Percentiles rank a stretch among this genome's conserved stretches.
phyloP scores from a whole-genome alignment of 2,113 vertebrate species.

The Alligator sinensis region DNA sequence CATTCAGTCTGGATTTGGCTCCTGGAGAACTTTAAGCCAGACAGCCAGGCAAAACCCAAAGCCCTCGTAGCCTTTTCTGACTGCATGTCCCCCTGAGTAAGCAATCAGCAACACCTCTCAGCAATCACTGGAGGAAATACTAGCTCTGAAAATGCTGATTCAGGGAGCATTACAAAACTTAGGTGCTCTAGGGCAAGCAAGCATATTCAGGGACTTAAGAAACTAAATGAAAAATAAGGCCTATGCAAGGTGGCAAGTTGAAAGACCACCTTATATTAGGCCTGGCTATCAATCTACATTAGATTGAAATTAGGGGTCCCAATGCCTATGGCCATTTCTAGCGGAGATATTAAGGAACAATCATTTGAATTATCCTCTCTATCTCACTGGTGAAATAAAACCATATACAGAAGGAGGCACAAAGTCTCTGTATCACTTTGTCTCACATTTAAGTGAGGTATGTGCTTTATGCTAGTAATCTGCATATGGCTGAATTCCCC shows the following conservation, averaged over 20 bases:
- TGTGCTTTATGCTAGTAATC: neutral
- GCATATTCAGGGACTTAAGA: neutral
- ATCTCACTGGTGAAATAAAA: neutral
- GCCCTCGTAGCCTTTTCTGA: slow-evolving; percentile 1
- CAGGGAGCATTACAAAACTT: slow-evolving; percentile 1
- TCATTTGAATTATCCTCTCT: neutral
- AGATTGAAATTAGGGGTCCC: neutral
- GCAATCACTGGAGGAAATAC: slow-evolving; percentile 26
- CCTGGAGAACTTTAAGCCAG: slow-evolving; percentile 17
- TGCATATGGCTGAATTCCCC: neutral
- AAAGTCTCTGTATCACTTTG: neutral
- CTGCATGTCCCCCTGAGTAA: neutral
- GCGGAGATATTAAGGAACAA: slow-evolving; percentile 10
- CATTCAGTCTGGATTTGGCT: slow-evolving; percentile 9
- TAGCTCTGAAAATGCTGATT: slow-evolving; percentile 65
- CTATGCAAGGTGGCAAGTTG: slow-evolving; percentile 19
- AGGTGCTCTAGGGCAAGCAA: neutral
- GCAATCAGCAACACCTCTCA: slow-evolving; percentile 53
- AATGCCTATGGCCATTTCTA: neutral
- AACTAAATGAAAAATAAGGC: slow-evolving; percentile 17
- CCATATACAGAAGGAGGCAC: neutral
- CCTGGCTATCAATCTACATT: neutral
- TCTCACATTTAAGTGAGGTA: neutral
- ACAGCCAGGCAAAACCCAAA: slow-evolving; percentile 2
- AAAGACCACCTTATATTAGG: slow-evolving; percentile 23